A percentile compares a stretch with the other conserved stretches of the same genome.
Evolutionary conservation across 2,888 invertebrate genomes (phyloP).

Genomic region (Habrosyne pyritoides): DNA sequence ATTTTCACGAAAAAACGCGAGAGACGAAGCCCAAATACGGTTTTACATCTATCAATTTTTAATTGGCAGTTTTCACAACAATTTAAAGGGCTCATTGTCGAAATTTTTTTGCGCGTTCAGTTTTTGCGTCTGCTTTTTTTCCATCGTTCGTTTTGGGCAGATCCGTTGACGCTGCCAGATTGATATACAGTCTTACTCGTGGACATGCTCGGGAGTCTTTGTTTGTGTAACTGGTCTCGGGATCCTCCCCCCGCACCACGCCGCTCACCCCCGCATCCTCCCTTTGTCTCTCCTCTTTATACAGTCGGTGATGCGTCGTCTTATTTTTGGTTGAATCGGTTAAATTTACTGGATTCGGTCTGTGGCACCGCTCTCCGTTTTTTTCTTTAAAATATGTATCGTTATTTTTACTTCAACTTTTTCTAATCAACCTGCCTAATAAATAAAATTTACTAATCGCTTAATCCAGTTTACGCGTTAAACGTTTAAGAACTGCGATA

Average conservation of each 20-base stretch:
- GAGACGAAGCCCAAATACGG: conserved; percentile 30
- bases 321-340: conserved; percentile 67
- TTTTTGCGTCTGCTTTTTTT: conserved; percentile 73
- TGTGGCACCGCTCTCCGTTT: conserved; percentile 50
- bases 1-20: conserved; percentile 13
- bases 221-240: conserved; percentile 76
- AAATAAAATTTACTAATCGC: not conserved
- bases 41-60: conserved; percentile 79
- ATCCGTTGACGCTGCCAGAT: conserved; percentile 77
- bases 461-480: conserved; percentile 5
- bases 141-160: conserved; percentile 76
- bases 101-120: conserved; percentile 65
- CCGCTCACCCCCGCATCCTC: conserved; percentile 49
- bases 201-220: conserved; percentile 79
- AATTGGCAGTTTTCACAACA: conserved; percentile 82
- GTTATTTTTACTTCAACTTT: conserved; percentile 33
- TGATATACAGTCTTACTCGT: conserved; percentile 79
- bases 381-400: conserved; percentile 37
- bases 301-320: conserved; percentile 69
- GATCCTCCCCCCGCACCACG: conserved; percentile 37
- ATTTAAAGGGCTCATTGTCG: conserved; percentile 79
- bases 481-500: not conserved
- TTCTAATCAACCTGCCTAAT: conserved; percentile 5
- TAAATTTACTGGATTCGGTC: conserved; percentile 47
- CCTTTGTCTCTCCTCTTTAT: conserved; percentile 77